These are phyloP conservation scores for Diabrotica balteata DNA, from an alignment of 2,888 invertebrate species.

Conservation along the genomic window DNA sequence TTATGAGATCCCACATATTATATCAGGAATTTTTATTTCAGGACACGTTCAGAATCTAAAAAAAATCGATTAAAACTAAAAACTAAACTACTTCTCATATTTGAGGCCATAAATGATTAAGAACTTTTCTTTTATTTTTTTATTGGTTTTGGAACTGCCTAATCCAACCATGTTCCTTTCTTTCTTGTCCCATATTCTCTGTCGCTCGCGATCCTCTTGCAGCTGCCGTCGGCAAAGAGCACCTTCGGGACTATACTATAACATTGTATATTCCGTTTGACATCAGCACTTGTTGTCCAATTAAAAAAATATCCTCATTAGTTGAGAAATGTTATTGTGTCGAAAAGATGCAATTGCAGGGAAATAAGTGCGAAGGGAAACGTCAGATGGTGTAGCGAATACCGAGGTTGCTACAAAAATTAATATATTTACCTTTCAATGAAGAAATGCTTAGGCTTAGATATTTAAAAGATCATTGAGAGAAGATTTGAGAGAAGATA, in stretches of 20 bases:
- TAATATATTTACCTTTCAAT: background rate
- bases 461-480: background rate
- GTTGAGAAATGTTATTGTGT: conserved; percentile 38
- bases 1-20: too few relatives aligned
- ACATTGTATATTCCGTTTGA: conserved; percentile 41
- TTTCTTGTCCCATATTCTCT: conserved; percentile 1
- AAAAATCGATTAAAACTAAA: too few relatives aligned
- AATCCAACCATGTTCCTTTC: conserved; percentile 9
- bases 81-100: too few relatives aligned
- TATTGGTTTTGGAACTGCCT: background rate
- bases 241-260: conserved; percentile 17
- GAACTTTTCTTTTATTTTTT: background rate
- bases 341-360: conserved; percentile 34
- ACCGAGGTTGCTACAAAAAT: background rate
- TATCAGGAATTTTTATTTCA: too few relatives aligned
- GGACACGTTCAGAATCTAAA: too few relatives aligned
- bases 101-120: too few relatives aligned
- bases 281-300: conserved; percentile 40
- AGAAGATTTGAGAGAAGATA: too few relatives aligned
- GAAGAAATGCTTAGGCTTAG: background rate
- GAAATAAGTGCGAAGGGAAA: background rate
- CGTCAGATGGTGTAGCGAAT: background rate
- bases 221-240: conserved; percentile 6
- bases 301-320: conserved; percentile 43
- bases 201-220: conserved; percentile 4